phyloP scores from a whole-genome alignment of 2,797 vertebrate species.

The Phyllotis vaccarum region DNA sequence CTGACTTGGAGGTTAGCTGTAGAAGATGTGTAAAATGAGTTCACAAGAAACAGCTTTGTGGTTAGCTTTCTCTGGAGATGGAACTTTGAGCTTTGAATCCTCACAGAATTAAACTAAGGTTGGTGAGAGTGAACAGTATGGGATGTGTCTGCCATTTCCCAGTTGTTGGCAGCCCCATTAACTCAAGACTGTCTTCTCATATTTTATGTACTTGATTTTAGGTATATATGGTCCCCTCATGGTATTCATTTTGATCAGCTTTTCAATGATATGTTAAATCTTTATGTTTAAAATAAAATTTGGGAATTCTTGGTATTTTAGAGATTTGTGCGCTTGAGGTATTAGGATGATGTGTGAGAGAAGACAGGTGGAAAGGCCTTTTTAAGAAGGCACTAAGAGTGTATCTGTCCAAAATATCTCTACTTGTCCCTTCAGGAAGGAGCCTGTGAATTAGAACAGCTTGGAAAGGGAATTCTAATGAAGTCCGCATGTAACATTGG shows the following conservation, averaged over 20 bases:
- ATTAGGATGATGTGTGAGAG: not conserved
- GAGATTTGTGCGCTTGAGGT: not conserved
- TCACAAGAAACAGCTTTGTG: not conserved
- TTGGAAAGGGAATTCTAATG: slow-evolving; percentile 34
- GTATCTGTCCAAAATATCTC: not conserved
- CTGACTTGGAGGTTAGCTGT: not conserved
- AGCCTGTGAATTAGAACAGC: not conserved
- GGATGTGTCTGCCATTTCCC: not conserved
- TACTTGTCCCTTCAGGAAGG: not conserved
- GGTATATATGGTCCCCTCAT: not conserved
- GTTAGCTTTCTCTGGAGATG: not conserved
- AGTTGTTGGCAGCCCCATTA: not conserved
- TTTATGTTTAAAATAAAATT: slow-evolving; percentile 38
- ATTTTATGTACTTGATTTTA: not conserved
- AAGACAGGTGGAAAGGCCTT: not conserved
- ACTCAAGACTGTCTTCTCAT: not conserved
- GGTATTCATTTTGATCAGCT: slow-evolving; percentile 1
- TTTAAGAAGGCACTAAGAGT: not conserved
- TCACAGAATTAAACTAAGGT: slow-evolving; percentile 15
- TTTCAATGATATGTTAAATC: not conserved
- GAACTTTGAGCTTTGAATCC: not conserved
- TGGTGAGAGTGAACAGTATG: slow-evolving; percentile 11
- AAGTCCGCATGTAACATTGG: not conserved
- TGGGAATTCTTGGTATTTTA: not conserved
- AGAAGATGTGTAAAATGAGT: not conserved